Evolutionary conservation across 1,140 invertebrate species (phyloP), one percentile per base, ranked within the genome.

Genomic region (Lasioglossum baleicum): DNA sequence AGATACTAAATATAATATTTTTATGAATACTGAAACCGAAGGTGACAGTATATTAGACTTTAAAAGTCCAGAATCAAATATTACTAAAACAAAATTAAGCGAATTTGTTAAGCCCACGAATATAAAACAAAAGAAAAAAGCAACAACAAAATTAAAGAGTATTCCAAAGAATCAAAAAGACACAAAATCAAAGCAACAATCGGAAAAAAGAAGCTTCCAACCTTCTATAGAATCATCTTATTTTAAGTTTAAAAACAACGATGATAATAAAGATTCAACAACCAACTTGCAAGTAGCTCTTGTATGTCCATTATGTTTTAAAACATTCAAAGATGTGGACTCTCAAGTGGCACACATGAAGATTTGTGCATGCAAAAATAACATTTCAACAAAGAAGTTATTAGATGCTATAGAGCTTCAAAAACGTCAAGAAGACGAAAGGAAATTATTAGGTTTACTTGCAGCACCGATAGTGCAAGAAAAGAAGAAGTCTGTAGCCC

Each of bases 251-350:
- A 60, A 86, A 79, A 66, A 66, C 10, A 74, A 71, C 11, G n/a
- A 22, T 13, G 0, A 53, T 20, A 15, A 3, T 67, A 66, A 13
- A 63, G 26, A 35, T 58, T 2, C 17, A 15, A 11, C 78, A 17
- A 58, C n/a, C 42, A 48, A 86, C 71, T 40, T 51, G 0, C 86
- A 90, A 75, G 84, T 75, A 26, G 87, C 85, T 63, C 82, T 89
- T 60, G 80, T 90, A 13, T 94, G 93, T 82, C 93, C 93, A 0
- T 82, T 94, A 44, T 94, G 93, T 82, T 92, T 93, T 69, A 93
- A 92, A 87, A 82, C 71, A 22, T 89, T 90, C 22, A 90, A 91
- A 75, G 90, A 92, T 84, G 81, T 87, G 31, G 60, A 61, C 7
- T 74, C 73, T 42, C 89, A 90, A 40, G 81, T 75, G 7, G 60